phyloP scores from a whole-genome alignment of 2,797 vertebrate species.

The Hyperoplus immaculatus region DNA sequence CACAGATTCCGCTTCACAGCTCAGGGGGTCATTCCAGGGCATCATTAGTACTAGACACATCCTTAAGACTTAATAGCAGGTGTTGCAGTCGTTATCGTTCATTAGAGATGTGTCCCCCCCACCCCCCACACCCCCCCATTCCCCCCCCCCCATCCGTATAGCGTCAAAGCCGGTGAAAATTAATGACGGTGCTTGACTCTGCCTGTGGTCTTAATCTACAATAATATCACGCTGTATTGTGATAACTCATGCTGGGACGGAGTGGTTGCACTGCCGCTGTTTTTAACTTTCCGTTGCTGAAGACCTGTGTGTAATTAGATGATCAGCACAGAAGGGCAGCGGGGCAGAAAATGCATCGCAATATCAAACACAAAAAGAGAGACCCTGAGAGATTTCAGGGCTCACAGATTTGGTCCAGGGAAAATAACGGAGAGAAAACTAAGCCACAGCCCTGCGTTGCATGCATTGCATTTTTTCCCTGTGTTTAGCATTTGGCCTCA shows the following conservation, averaged over 20 bases:
- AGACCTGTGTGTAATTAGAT: conserved; percentile 62
- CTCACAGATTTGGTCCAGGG: conserved; percentile 31
- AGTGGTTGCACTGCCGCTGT: conserved; percentile 25
- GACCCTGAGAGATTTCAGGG: conserved; percentile 39
- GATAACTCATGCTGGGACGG: conserved; percentile 49
- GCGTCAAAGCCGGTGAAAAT: conserved; percentile 53
- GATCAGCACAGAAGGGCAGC: conserved; percentile 33
- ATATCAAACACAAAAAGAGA: conserved; percentile 15
- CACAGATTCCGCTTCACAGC: conserved; percentile 43
- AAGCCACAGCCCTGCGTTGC: conserved; percentile 32
- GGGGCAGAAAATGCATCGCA: conserved; percentile 45
- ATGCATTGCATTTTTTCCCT: conserved; percentile 17
- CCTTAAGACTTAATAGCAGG: conserved; percentile 60
- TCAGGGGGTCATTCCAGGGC: conserved; percentile 55
- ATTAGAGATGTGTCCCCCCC: conserved; percentile 61
- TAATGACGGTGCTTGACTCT: conserved; percentile 56
- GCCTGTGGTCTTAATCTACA: conserved; percentile 57
- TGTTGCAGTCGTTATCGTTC: conserved; percentile 59
- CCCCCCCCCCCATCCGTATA: conserved; percentile 24
- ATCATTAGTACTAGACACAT: conserved; percentile 69
- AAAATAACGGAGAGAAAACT: conserved; percentile 4
- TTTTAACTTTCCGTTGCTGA: conserved; percentile 48
- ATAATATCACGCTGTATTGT: conserved; percentile 50
- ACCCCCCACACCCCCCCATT: conserved; percentile 7
- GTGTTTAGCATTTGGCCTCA: conserved; percentile 76